Evolutionary conservation across 1,140 invertebrate genomes (phyloP), one percentile per base, ranked within the genome.

Genomic region (Mesaphorura yosii): DNA sequence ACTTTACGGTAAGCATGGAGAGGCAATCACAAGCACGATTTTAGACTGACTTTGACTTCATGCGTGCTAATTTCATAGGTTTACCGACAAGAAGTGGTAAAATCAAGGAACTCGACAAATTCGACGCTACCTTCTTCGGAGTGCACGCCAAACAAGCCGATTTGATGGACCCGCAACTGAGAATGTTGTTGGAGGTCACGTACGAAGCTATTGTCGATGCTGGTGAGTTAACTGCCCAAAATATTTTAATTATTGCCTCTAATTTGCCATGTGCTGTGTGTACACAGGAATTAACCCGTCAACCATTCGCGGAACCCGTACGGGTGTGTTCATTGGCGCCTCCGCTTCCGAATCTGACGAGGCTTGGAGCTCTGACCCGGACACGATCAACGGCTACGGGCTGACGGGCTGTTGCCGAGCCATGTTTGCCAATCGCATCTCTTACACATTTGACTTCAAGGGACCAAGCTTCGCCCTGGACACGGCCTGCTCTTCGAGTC

Each of bases 401-500:
- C 73, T 96, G 58, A 92, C 86, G 1, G 93, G 92, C 25, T 93
- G 89, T 69, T 83, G 83, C 47, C 75, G 87, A 37, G 86, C 90
- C 25, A 97, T 97, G 92, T 94, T 97, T 69, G 79, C 91, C 34
- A 98, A 98, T 69, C 79, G 94, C 65, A 78, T 98, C 29, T 96
- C 91, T 0, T 98, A 83, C 72, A 84, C 89, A 10, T 97, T 95
- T 72, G 90, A 97, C 65, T 87, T 95, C 53, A 83, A 73, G 66
- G 77, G 93, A 14, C 93, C 93, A 1, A 94, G 89, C 69, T 93
- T 84, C 69, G 81, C 87, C 3, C 70, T 96, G 5, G 93, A 98
- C 70, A 95, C 93, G 7, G 93, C 93, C 1, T 98, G 93, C 70
- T 95, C 91, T 0, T 94, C 90, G 57, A 88, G 87, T 45, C 68